Evolutionary conservation across 2,888 invertebrate species (phyloP).

Genomic region (Rhodophaea formosa): DNA sequence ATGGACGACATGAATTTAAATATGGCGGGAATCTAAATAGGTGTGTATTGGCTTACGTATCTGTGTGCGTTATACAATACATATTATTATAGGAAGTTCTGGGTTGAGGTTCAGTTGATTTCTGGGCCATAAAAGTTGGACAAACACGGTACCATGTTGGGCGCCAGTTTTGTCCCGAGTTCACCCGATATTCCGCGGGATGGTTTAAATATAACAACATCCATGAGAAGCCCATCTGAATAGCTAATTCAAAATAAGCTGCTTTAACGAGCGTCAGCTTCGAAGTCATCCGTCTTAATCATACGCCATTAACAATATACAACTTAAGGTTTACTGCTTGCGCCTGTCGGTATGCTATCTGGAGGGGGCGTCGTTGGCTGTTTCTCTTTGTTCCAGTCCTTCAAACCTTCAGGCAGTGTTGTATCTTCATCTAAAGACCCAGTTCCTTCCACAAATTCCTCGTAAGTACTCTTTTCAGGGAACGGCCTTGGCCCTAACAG

Average conservation of each 20-base stretch:
- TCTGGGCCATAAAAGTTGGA: no score
- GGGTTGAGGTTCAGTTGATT: no score
- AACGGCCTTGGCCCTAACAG: constrained; percentile 96
- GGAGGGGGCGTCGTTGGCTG: constrained; percentile 42
- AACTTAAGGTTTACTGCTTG: constrained; percentile 60
- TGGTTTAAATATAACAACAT: no score
- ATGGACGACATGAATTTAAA: background rate
- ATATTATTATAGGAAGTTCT: no score
- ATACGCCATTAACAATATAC: constrained; percentile 8
- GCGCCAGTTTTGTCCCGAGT: no score
- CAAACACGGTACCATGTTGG: no score
- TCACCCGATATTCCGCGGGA: no score
- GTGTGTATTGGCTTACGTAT: no score
- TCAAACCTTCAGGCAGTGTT: constrained; percentile 94
- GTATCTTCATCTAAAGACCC: constrained; percentile 99
- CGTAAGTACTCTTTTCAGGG: constrained; percentile 99
- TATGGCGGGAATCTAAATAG: no score
- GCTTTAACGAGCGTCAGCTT: background rate
- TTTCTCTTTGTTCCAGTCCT: constrained; percentile 94
- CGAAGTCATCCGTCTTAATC: background rate
- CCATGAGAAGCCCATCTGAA: no score
- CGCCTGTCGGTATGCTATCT: constrained; percentile 50
- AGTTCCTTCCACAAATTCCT: constrained; percentile 99
- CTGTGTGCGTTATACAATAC: no score
- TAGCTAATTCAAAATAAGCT: background rate